Percentiles rank a stretch among this genome's conserved stretches.
Conservation (phyloP, 2,888 invertebrate genomes). For the Adelognathus sp. region DNA sequence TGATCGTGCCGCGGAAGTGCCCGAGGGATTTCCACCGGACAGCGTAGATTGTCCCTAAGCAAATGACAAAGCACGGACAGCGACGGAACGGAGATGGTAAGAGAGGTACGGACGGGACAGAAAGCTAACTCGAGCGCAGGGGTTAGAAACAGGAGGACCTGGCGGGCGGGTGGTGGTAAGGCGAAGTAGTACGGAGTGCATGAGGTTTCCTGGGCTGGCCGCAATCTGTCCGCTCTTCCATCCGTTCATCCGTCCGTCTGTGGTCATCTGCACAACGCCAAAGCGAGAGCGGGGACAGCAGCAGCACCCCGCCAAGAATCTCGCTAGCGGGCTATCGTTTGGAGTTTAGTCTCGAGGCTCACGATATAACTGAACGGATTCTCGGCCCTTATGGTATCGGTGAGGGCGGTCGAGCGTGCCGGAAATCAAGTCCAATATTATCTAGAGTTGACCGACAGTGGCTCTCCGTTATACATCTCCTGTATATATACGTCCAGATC, state of each 20-base stretch:
- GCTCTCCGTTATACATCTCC: conserved; percentile 63
- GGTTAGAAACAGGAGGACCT: conserved; percentile 48
- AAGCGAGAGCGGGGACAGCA: background rate
- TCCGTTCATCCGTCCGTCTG: conserved; percentile 32
- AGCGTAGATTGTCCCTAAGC: conserved; percentile 75
- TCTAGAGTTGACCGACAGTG: conserved; percentile 72
- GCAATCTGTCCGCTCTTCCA: conserved; percentile 77
- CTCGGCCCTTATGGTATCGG: conserved; percentile 71
- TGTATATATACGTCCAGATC: background rate
- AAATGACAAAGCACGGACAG: conserved; percentile 77
- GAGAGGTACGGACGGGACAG: conserved; percentile 28
- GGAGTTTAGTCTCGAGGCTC: conserved; percentile 73
- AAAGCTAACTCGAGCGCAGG: conserved; percentile 31
- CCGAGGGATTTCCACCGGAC: conserved; percentile 66
- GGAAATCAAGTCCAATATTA: conserved; percentile 78
- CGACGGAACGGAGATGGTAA: conserved; percentile 26
- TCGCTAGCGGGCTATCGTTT: conserved; percentile 68
- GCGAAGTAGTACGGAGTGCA: conserved; percentile 36
- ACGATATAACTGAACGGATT: conserved; percentile 64
- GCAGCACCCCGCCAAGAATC: conserved; percentile 50
- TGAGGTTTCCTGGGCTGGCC: conserved; percentile 75
- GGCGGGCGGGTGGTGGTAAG: conserved; percentile 41
- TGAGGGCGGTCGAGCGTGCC: conserved; percentile 67
- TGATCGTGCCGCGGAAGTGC: conserved; percentile 68
- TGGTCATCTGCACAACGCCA: background rate